Percentiles rank a stretch among this genome's conserved stretches.
These are phyloP conservation scores for Smittia aterrima DNA, from an alignment of 2,888 invertebrate genomes.

Conservation along the genomic window DNA sequence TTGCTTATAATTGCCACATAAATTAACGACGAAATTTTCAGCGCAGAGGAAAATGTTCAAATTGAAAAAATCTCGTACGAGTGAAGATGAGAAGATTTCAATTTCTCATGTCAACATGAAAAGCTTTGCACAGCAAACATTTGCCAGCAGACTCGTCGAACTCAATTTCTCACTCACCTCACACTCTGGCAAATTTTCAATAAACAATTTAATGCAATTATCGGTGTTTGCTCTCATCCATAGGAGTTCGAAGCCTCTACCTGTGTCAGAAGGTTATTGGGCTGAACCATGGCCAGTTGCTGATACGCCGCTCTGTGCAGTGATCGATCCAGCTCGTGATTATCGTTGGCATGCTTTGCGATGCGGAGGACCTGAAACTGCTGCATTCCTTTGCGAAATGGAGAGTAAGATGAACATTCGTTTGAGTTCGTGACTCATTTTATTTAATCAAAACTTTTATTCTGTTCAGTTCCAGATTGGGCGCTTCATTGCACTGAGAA, in stretches of 20 bases:
- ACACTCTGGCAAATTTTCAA: not conserved
- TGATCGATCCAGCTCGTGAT: slow-evolving; percentile 72
- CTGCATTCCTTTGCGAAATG: slow-evolving; percentile 76
- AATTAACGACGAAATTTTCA: not conserved
- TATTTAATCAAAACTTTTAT: slow-evolving; percentile 17
- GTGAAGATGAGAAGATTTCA: not conserved
- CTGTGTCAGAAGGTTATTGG: slow-evolving; percentile 64
- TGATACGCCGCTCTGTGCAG: slow-evolving; percentile 67
- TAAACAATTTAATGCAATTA: not conserved
- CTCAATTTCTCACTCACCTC: not conserved
- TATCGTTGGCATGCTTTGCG: slow-evolving; percentile 71
- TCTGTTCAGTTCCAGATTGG: slow-evolving; percentile 67
- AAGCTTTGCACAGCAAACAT: too few species aligned
- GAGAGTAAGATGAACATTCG: slow-evolving; percentile 59
- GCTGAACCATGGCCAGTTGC: slow-evolving; percentile 64
- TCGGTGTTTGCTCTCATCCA: not conserved
- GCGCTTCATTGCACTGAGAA: slow-evolving; percentile 74
- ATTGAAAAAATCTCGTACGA: not conserved
- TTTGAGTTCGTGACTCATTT: not conserved
- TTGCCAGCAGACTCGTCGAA: not conserved
- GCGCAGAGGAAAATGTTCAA: not conserved
- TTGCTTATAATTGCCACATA: too few species aligned
- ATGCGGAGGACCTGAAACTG: slow-evolving; percentile 73
- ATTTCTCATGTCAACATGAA: not conserved
- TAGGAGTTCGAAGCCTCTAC: slow-evolving; percentile 53